These are phyloP conservation scores for Spisula solida DNA, from an alignment of 2,888 invertebrate genomes.

Conservation along the genomic window DNA sequence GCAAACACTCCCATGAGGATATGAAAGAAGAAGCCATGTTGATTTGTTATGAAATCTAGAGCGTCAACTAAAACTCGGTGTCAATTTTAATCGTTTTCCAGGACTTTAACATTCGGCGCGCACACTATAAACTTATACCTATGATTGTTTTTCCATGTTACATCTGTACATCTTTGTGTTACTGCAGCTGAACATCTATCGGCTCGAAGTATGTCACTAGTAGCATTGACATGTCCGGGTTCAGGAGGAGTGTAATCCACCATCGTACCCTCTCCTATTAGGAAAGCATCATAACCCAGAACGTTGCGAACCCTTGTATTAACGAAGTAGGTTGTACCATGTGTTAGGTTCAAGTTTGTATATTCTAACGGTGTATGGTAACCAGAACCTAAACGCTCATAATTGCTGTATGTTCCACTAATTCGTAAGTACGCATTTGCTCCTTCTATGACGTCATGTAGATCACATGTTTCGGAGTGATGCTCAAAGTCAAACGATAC, in stretches of 20 bases:
- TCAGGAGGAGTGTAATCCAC: conserved; percentile 79
- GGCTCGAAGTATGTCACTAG: conserved; percentile 60
- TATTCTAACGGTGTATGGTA: conserved; percentile 72
- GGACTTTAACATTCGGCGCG: too few relatives aligned
- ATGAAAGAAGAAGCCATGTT: too few relatives aligned
- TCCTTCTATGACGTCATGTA: conserved; percentile 75
- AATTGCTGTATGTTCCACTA: conserved; percentile 75
- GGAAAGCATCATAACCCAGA: conserved; percentile 72
- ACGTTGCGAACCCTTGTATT: conserved; percentile 74
- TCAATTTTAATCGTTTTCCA: too few relatives aligned
- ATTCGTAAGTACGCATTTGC: conserved; percentile 70
- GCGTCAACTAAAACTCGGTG: too few relatives aligned
- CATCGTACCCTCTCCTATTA: conserved; percentile 74
- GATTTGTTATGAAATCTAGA: too few relatives aligned
- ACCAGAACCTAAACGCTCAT: conserved; percentile 75
- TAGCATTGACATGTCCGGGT: conserved; percentile 71
- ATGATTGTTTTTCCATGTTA: conserved; percentile 72
- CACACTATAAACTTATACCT: conserved; percentile 60
- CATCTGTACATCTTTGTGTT: conserved; percentile 73
- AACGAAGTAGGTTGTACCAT: conserved; percentile 75
- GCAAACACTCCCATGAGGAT: too few relatives aligned
- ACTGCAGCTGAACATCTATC: conserved; percentile 75
- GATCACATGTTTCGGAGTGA: conserved; percentile 75
- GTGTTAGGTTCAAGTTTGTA: conserved; percentile 63
- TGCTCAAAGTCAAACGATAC: conserved; percentile 78